These are phyloP conservation scores for Drosophila anomalata DNA, from an alignment of 2,888 invertebrate genomes.

Conservation along the genomic window DNA sequence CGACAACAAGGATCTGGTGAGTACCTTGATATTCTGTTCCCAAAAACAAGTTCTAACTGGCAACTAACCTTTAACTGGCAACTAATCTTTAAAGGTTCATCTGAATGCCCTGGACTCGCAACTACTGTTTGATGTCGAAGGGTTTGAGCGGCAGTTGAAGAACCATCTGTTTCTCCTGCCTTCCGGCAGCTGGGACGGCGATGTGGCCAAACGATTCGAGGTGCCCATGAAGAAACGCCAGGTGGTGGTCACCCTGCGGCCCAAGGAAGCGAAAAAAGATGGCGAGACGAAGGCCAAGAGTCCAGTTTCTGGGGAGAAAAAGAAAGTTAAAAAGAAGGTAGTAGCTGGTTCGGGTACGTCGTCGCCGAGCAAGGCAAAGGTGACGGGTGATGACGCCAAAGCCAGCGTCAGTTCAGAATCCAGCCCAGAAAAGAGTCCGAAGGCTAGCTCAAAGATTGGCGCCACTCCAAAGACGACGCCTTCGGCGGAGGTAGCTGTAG, in stretches of 20 bases:
- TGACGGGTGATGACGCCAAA: constrained; percentile 32
- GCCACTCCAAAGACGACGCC: constrained; percentile 9
- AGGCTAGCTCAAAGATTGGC: neutral
- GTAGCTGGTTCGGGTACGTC: constrained; percentile 34
- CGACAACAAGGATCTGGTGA: constrained; percentile 74
- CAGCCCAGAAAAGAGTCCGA: constrained; percentile 25
- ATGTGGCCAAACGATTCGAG: constrained; percentile 77
- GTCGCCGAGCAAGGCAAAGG: constrained; percentile 62
- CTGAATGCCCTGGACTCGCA: constrained; percentile 75
- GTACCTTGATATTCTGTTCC: neutral
- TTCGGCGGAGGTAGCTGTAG: constrained; percentile 2
- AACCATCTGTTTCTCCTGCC: constrained; percentile 81
- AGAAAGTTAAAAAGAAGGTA: constrained; percentile 58
- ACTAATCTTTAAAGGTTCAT: constrained; percentile 69
- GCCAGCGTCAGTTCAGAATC: neutral
- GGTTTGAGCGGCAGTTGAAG: constrained; percentile 77
- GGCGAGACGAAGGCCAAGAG: constrained; percentile 39
- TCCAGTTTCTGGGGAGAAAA: constrained; percentile 37
- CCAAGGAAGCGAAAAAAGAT: constrained; percentile 13
- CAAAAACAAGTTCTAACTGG: neutral
- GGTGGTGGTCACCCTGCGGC: constrained; percentile 20
- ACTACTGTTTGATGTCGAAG: constrained; percentile 76
- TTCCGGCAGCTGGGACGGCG: constrained; percentile 77
- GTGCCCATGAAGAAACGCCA: constrained; percentile 63
- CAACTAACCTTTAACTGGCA: neutral